Evolutionary conservation across 2,797 vertebrate species (phyloP).

Genomic region (Coluber constrictor): DNA sequence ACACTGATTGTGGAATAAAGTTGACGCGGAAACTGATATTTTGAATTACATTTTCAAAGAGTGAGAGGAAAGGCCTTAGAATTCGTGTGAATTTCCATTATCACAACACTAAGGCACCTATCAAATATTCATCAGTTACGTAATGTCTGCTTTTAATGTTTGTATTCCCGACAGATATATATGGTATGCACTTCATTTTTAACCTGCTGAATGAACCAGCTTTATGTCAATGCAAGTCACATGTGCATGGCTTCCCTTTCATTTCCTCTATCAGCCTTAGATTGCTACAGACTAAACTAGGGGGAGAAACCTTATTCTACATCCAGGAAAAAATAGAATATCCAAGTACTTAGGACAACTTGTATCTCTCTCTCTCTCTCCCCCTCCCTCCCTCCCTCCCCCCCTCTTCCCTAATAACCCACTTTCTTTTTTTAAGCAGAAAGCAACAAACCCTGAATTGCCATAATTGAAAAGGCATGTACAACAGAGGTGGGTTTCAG

Average conservation of each 20-base stretch:
- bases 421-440: background rate
- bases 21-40: background rate
- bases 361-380: background rate
- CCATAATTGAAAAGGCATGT: background rate
- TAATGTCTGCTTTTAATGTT: slow-evolving; percentile 33
- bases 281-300: background rate
- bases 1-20: background rate
- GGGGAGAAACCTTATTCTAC: background rate
- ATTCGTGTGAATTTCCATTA: background rate
- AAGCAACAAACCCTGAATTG: background rate
- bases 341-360: background rate
- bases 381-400: accelerated
- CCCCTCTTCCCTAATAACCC: background rate
- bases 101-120: background rate
- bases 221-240: slow-evolving; percentile 13
- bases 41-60: background rate
- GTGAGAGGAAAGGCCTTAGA: background rate
- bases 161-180: slow-evolving; percentile 30
- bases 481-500: too few species aligned
- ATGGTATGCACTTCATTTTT: slow-evolving; percentile 6
- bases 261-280: background rate
- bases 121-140: slow-evolving; percentile 21
- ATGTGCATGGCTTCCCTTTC: background rate
- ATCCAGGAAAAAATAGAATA: background rate
- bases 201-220: background rate